These are phyloP conservation scores for Porites lobata DNA, from an alignment of 92 coral and sea anemone genomes.

Conservation along the genomic window DNA sequence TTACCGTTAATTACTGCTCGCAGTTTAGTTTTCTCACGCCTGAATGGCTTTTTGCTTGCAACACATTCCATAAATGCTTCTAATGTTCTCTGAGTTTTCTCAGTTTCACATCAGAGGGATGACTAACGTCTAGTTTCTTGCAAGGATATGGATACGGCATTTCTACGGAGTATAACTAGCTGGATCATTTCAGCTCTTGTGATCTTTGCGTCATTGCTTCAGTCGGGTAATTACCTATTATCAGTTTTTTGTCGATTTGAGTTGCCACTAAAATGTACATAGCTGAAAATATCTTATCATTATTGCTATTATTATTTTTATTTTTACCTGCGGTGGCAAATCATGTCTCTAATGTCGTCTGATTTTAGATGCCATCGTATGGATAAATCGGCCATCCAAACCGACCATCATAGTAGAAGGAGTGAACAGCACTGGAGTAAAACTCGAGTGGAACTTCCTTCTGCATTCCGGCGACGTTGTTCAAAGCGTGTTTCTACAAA, in stretches of 20 bases:
- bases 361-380: not conserved
- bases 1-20: too few relatives aligned
- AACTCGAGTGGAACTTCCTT: not conserved
- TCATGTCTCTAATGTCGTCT: not conserved
- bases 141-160: not conserved
- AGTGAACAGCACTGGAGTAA: conserved; percentile 9
- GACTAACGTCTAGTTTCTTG: not conserved
- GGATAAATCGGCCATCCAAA: not conserved
- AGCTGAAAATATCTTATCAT: too few relatives aligned
- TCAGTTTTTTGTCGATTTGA: not conserved
- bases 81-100: not conserved
- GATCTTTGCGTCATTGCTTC: not conserved
- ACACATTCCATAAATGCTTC: too few relatives aligned
- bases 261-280: too few relatives aligned
- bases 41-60: too few relatives aligned
- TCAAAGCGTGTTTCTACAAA: not conserved
- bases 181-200: not conserved
- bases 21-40: too few relatives aligned
- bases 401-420: conserved; percentile 21
- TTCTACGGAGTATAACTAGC: not conserved
- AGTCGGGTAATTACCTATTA: not conserved
- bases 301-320: too few relatives aligned
- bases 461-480: not conserved
- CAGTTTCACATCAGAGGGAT: not conserved
- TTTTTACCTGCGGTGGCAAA: not conserved